A percentile compares a stretch with the other conserved stretches of the same genome.
Evolutionary conservation across 2,888 invertebrate genomes (phyloP).

Genomic region (Tetragonula carbonaria): DNA sequence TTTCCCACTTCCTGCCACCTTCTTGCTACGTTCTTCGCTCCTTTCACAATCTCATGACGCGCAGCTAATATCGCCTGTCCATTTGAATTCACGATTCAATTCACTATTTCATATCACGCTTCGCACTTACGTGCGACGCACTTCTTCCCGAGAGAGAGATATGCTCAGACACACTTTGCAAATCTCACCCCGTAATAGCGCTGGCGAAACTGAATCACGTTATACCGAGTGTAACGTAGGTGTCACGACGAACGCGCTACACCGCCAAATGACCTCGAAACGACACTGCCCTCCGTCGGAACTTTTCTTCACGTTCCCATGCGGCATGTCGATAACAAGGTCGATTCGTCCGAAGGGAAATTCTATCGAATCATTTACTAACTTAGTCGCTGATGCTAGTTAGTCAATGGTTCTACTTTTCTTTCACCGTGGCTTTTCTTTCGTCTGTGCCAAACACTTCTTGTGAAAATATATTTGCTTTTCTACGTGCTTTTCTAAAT

Average conservation of each 20-base stretch:
- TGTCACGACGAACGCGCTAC: constrained; percentile 35
- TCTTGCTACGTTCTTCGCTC: constrained; percentile 36
- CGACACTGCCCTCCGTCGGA: constrained; percentile 45
- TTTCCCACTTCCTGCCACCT: constrained; percentile 59
- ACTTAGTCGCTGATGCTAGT: too few species aligned
- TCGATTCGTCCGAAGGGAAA: neutral
- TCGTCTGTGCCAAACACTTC: too few species aligned
- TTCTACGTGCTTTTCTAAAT: too few species aligned
- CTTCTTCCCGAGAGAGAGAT: constrained; percentile 45
- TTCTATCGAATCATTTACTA: neutral
- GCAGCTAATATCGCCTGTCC: constrained; percentile 49
- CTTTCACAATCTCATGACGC: constrained; percentile 63
- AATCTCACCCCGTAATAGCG: constrained; percentile 55
- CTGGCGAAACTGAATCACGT: constrained; percentile 63
- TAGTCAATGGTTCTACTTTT: neutral
- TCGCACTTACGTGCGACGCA: constrained; percentile 62
- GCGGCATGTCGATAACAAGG: constrained; percentile 6
- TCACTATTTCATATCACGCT: constrained; percentile 62
- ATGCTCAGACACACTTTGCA: constrained; percentile 49
- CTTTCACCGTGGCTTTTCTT: neutral
- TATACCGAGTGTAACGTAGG: constrained; percentile 51
- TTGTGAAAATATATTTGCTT: too few species aligned
- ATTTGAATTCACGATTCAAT: constrained; percentile 31
- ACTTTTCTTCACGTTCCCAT: neutral
- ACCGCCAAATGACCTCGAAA: constrained; percentile 15